These are phyloP conservation scores for Oreocharis arfaki DNA, from an alignment of 2,113 vertebrate species.

Conservation along the genomic window DNA sequence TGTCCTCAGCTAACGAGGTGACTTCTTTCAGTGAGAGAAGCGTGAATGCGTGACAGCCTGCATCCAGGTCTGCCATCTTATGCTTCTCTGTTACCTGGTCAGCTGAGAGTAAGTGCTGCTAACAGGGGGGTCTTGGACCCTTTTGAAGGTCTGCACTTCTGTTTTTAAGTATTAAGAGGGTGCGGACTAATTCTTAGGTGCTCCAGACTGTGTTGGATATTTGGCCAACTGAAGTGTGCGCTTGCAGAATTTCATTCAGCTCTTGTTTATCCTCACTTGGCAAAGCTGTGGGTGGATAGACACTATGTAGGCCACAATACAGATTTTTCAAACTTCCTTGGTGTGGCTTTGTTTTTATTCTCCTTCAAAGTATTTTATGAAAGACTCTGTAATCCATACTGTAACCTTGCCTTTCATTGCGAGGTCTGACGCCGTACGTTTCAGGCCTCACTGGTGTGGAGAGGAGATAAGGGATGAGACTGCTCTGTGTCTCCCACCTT, in stretches of 20 bases:
- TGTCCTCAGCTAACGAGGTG: background rate
- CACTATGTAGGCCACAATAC: slow-evolving; percentile 34
- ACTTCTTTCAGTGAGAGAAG: background rate
- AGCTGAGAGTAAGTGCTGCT: background rate
- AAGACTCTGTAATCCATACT: background rate
- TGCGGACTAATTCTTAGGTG: background rate
- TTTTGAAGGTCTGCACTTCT: background rate
- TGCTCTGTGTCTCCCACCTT: background rate
- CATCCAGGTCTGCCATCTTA: background rate
- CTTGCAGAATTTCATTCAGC: slow-evolving; percentile 33
- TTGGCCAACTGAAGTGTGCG: background rate
- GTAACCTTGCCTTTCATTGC: background rate
- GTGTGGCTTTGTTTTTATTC: background rate
- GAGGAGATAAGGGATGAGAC: background rate
- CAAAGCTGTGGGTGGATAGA: slow-evolving; percentile 38
- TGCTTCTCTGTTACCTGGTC: background rate
- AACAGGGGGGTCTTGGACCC: background rate
- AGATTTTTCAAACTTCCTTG: background rate
- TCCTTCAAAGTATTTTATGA: background rate
- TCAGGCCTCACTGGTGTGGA: background rate
- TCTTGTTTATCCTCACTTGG: slow-evolving; percentile 44
- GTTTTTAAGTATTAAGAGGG: background rate
- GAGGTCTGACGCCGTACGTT: accelerated
- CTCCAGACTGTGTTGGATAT: background rate
- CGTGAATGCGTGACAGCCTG: accelerated